phyloP scores from a whole-genome alignment of 1,140 invertebrate species.

The Trachelipus rathkii region DNA sequence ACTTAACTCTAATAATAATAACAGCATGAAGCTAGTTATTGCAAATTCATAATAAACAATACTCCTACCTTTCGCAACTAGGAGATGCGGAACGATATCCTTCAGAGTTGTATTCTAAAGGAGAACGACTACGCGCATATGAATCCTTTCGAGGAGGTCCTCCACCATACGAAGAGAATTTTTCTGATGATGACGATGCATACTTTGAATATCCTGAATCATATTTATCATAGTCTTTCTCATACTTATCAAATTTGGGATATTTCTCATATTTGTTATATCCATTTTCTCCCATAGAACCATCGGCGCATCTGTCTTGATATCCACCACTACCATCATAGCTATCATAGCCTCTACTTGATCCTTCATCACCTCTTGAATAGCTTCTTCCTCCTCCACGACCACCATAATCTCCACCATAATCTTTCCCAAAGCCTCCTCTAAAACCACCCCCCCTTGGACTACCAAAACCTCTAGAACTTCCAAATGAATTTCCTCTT shows the following conservation, averaged over 20 bases:
- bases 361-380: background rate
- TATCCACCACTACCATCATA: slow-evolving; percentile 21
- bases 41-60: too few relatives aligned
- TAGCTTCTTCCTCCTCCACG: slow-evolving; percentile 35
- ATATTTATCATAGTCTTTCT: slow-evolving; percentile 43
- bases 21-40: too few relatives aligned
- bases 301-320: slow-evolving; percentile 1
- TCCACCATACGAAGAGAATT: slow-evolving; percentile 18
- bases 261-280: slow-evolving; percentile 43
- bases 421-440: slow-evolving; percentile 29
- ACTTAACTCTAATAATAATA: too few relatives aligned
- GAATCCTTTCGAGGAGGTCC: slow-evolving; percentile 41
- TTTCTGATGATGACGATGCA: background rate
- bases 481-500: slow-evolving; percentile 33
- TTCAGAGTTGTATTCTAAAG: background rate
- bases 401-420: slow-evolving; percentile 38
- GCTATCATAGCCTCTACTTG: slow-evolving; percentile 1
- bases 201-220: slow-evolving; percentile 23
- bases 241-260: slow-evolving; percentile 39
- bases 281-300: slow-evolving; percentile 33
- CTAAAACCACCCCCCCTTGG: slow-evolving; percentile 33
- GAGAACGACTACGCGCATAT: slow-evolving; percentile 45
- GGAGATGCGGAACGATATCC: background rate
- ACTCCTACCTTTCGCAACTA: background rate
- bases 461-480: slow-evolving; percentile 34